A percentile compares a stretch with the other conserved stretches of the same genome.
phyloP scores from a whole-genome alignment of 2,797 vertebrate genomes.

The Argentina silus region DNA sequence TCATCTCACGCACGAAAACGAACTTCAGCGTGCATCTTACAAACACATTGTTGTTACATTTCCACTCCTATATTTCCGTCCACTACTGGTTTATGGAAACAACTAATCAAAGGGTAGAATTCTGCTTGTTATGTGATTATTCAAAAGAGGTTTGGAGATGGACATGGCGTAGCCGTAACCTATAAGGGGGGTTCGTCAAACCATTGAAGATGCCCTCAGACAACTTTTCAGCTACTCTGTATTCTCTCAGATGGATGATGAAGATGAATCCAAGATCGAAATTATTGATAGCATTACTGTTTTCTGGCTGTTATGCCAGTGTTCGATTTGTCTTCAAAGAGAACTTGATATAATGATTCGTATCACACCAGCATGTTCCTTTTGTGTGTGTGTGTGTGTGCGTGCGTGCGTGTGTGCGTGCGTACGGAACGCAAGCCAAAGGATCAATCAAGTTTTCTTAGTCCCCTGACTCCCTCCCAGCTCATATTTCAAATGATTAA shows the following conservation, averaged over 20 bases:
- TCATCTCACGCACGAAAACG: too few relatives aligned
- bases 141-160: constrained; percentile 13
- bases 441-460: constrained; percentile 65
- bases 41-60: too few relatives aligned
- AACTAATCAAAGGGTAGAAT: constrained; percentile 63
- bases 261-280: constrained; percentile 47
- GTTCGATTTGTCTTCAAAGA: background rate
- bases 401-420: background rate
- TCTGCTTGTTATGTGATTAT: constrained; percentile 59
- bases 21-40: too few relatives aligned
- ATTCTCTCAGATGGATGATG: constrained; percentile 59
- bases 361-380: background rate
- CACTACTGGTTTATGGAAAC: too few relatives aligned
- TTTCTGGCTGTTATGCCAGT: constrained; percentile 12
- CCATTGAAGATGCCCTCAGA: background rate
- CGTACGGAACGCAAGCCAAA: background rate
- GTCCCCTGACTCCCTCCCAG: constrained; percentile 53
- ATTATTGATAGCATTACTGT: constrained; percentile 34
- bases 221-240: constrained; percentile 63
- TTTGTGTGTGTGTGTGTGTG: background rate
- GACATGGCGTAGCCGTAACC: too few relatives aligned
- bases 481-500: constrained; percentile 81
- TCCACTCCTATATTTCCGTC: too few relatives aligned
- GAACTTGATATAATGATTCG: background rate
- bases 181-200: background rate